Percentiles rank a stretch among this genome's conserved stretches.
Evolutionary conservation across 2,888 invertebrate species (phyloP).

Genomic region (Idaea aversata): DNA sequence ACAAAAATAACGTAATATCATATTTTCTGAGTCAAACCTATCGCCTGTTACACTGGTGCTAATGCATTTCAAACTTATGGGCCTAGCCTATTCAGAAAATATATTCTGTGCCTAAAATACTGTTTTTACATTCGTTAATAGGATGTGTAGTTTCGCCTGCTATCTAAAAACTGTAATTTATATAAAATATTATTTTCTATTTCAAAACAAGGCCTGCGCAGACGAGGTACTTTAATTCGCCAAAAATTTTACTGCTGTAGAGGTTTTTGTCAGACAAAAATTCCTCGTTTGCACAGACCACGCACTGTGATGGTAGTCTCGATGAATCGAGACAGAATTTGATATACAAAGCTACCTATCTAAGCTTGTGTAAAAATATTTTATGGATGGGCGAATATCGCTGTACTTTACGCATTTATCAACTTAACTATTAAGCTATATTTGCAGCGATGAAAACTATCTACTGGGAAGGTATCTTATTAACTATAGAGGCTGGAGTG

Average conservation of each 20-base stretch:
- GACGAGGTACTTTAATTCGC: background rate
- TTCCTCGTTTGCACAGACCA: background rate
- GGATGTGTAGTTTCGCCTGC: slow-evolving; percentile 2
- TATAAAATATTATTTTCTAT: background rate
- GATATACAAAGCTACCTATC: slow-evolving; percentile 68
- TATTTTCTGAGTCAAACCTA: background rate
- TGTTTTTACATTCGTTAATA: slow-evolving; percentile 31
- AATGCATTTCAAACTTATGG: background rate
- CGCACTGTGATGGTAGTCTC: background rate
- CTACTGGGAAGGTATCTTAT: slow-evolving; percentile 17
- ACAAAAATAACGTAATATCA: background rate
- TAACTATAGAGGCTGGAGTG: background rate
- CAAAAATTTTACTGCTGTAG: background rate
- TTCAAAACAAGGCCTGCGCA: background rate
- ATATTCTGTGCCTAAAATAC: slow-evolving; percentile 48
- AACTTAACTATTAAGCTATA: slow-evolving; percentile 33
- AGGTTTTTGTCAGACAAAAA: slow-evolving; percentile 10
- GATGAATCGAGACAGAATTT: slow-evolving; percentile 39
- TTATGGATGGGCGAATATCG: slow-evolving; percentile 44
- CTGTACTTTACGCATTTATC: slow-evolving; percentile 31
- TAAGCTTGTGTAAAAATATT: slow-evolving; percentile 64
- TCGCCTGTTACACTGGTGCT: background rate
- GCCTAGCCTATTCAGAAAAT: slow-evolving; percentile 32
- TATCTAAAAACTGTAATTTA: background rate
- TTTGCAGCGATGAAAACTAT: slow-evolving; percentile 21